phyloP scores from a whole-genome alignment of 2,888 invertebrate species.

The Lycaena phlaeas region DNA sequence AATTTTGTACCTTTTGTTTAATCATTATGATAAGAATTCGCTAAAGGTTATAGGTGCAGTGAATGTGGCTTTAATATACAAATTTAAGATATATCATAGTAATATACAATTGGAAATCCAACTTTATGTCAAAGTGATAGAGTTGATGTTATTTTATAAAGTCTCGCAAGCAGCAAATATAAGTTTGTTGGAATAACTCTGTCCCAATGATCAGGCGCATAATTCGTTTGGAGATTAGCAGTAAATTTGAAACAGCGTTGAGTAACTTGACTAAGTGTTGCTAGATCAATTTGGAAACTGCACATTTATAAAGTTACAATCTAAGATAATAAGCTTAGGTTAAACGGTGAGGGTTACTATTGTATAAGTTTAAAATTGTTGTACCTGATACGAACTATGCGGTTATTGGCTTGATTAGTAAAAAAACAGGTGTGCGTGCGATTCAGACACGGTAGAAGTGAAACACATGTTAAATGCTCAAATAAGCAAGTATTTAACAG shows the following conservation, averaged over 20 bases:
- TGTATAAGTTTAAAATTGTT: no score
- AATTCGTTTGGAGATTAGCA: constrained; percentile 26
- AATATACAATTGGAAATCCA: not conserved
- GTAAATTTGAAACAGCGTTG: constrained; percentile 14
- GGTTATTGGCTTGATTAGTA: no score
- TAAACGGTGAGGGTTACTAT: no score
- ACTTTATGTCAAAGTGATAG: not conserved
- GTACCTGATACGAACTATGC: no score
- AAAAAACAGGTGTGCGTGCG: no score
- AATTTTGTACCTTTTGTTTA: constrained; percentile 15
- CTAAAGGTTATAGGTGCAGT: constrained; percentile 29
- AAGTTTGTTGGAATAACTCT: constrained; percentile 13
- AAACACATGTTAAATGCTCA: no score
- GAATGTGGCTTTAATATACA: constrained; percentile 21
- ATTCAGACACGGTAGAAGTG: no score
- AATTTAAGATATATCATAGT: not conserved
- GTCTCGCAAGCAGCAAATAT: constrained; percentile 1
- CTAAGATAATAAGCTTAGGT: no score
- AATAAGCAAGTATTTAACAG: no score
- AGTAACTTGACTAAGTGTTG: constrained; percentile 7
- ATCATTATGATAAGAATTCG: constrained; percentile 26
- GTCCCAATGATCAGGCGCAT: constrained; percentile 20
- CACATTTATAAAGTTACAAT: no score
- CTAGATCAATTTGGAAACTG: not conserved
- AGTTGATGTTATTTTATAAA: not conserved